Conservation (phyloP, 2,797 vertebrate species). For the Rhinatrema bivittatum region DNA sequence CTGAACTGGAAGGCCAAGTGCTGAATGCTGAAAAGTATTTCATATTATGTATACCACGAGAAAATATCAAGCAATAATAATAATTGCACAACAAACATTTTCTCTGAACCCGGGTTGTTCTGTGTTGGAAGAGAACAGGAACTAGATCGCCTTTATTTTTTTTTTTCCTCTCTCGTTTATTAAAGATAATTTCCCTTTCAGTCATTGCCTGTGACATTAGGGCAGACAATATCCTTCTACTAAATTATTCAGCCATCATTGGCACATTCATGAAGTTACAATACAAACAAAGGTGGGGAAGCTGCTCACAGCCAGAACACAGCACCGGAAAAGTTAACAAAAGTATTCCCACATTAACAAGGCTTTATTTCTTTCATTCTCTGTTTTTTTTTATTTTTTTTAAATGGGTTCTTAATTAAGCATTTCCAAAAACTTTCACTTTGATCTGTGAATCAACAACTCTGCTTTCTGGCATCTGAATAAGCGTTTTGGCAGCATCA, state of each 20-base stretch:
- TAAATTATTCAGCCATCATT: conserved; percentile 45
- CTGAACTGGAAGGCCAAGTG: too few species aligned
- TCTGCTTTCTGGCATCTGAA: not conserved
- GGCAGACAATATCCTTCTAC: conserved; percentile 30
- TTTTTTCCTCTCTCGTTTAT: conserved; percentile 22
- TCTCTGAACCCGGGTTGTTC: too few species aligned
- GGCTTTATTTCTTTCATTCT: conserved; percentile 12
- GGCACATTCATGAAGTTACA: conserved; percentile 13
- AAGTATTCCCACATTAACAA: not conserved
- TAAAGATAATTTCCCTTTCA: conserved; percentile 20
- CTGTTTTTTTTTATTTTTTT: too few species aligned
- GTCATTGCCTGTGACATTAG: conserved; percentile 21
- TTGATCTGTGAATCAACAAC: not conserved
- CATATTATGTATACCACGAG: too few species aligned
- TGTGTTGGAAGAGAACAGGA: too few species aligned
- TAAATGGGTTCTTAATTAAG: not conserved
- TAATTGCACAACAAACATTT: too few species aligned
- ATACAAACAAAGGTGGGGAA: conserved; percentile 13
- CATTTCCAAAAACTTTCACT: conserved; percentile 9
- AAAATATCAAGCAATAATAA: too few species aligned
- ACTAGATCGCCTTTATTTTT: conserved; percentile 13
- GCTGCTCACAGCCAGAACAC: conserved; percentile 11
- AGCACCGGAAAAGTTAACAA: not conserved
- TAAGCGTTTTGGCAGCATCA: not conserved
- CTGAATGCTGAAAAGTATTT: too few species aligned